Evolutionary conservation across 2,888 invertebrate genomes (phyloP).

Genomic region (Podotricha telesiphe): DNA sequence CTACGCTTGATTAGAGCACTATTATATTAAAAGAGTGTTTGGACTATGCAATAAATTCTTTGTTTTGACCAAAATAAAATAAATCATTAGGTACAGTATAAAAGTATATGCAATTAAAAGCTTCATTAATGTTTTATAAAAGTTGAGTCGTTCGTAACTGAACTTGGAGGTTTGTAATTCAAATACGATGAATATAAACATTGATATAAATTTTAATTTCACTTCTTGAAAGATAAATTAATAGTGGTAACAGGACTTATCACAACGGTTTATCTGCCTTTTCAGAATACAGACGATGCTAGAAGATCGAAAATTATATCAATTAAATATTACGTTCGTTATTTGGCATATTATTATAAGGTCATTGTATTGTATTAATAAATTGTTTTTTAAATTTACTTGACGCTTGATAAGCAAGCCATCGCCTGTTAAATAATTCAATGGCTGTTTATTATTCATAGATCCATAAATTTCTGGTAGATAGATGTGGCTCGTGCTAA

Average conservation of each 20-base stretch:
- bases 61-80: too few relatives aligned
- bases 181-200: too few relatives aligned
- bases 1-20: conserved; percentile 1
- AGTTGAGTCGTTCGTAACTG: too few relatives aligned
- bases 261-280: too few relatives aligned
- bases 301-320: too few relatives aligned
- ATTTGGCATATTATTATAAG: not conserved
- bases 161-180: too few relatives aligned
- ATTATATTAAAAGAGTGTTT: not conserved
- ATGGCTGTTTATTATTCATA: conserved; percentile 35
- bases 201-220: too few relatives aligned
- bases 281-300: too few relatives aligned
- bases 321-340: not conserved
- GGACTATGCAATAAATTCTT: not conserved
- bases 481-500: conserved; percentile 25
- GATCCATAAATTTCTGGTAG: conserved; percentile 32
- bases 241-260: too few relatives aligned
- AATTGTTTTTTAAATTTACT: conserved; percentile 24
- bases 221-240: too few relatives aligned
- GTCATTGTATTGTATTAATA: not conserved
- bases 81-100: not conserved
- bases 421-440: conserved; percentile 38
- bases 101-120: too few relatives aligned
- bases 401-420: conserved; percentile 24
- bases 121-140: too few relatives aligned